Evolutionary conservation across 2,888 invertebrate species (phyloP), one percentile per base, ranked within the genome.

Genomic region (Malthinus flaveolus): DNA sequence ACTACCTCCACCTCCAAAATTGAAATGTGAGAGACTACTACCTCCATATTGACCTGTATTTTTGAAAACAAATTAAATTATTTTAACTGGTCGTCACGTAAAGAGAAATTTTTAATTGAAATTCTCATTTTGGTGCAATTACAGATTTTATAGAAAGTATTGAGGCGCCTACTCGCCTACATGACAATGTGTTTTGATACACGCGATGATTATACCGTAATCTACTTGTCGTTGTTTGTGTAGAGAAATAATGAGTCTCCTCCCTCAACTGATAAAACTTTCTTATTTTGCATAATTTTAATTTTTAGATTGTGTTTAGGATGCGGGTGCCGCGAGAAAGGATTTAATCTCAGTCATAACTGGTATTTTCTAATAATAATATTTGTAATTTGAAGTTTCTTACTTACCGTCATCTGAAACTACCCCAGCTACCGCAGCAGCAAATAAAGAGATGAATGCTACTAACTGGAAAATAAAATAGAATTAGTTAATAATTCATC

Each of bases 31-130:
- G 1, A 15, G 23, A 1, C 15, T 15, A 12, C 52, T 46, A 8
- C 54, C 54, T 48, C 54, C 54, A 32, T 9, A 54, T 3, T 54
- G 54, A 10, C 54, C 47, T 54, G 15, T 10, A 36, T 23, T 23
- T 3, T 3, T 2, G 23, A 23, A 23, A 23, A 23, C 2, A 23
- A 23, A 13, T 15, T 13, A 12, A 37, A 37, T 13, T 37, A 12
- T 37, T 15, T 37, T 12, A 2, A 23, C 2, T 3, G 23, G 3
- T 23, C 23, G 5, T 23, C 23, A 23, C 23, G 33, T 13, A 57
- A 52, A 56, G 52, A 47, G 57, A 57, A 57, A 57, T 47, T 23
- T 23, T 57, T 39, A 11, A 48, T 8, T 33, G 42, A 33, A 56
- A 36, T 42, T 31, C 44, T 36, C 3, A 35, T 46, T 23, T 36